Base-by-base conservation (phyloP, 2,113 vertebrate species). In the Neodon shergylaensis region DNA sequence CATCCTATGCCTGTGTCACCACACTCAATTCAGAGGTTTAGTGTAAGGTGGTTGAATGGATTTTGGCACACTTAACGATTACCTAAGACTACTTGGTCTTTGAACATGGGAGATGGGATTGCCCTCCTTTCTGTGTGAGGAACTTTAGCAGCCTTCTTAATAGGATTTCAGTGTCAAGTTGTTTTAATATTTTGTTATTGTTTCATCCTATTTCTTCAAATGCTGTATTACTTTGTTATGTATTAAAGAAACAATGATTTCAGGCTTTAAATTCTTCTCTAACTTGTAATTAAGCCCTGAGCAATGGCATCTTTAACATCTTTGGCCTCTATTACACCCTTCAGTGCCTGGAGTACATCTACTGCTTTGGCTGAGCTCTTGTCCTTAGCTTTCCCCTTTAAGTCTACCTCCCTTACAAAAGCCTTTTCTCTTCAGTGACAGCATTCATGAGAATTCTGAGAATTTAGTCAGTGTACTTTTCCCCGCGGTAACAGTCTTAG, bases 231-330 rank as follows among this genome's bases (percentile, higher is more conserved):
- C 16, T 21, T n/a, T 28, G 19, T 31, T 73, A 5, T 28, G 21
- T 78, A 89, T 94, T 91, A 33, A 85, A 92, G 58, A 91, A 54
- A 49, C 68, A 84, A 17, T 78, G n/a, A 36, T 73, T 91, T 92
- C 54, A 84, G 74, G 5, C 22, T 92, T 94, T 68, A 92, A 11
- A 39, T 72, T 95, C 7, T 9, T 90, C 44, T 44, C 19, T 95
- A 49, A 42, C 94, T 86, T 81, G 68, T n/a, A 61, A 70, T 74
- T 49, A 68, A 91, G 24, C n/a, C 11, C 39, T 49, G 17, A 9
- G 91, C 19, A 82, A 2, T 63, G 54, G 0, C 42, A 82, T 84
- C 54, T 73, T 82, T 73, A 90, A 39, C 24, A 74, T 70, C 10
- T 66, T 68, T n/a, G 86, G n/a, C 17, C 63, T 93, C 61, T 83